phyloP scores from a whole-genome alignment of 1,140 invertebrate genomes.

The Metaphire vulgaris region DNA sequence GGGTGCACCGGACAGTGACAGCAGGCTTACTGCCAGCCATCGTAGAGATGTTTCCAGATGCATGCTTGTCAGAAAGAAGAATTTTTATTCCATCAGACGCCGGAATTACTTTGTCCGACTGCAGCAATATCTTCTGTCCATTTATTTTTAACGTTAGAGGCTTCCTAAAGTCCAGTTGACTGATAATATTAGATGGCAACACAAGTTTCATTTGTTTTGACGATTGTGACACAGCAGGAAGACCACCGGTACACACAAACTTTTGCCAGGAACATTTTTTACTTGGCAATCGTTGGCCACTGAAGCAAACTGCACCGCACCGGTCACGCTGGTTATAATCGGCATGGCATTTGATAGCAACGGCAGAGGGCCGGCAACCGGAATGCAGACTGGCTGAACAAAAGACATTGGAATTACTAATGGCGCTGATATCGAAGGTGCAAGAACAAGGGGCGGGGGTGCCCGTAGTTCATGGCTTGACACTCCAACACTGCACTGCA shows the following conservation, averaged over 20 bases:
- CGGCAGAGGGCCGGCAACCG: not conserved
- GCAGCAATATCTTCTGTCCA: not conserved
- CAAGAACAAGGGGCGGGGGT: not conserved
- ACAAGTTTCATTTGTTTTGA: not conserved
- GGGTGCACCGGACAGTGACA: too few relatives aligned
- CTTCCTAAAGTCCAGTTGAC: not conserved
- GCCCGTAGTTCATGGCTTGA: too few relatives aligned
- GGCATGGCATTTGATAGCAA: not conserved
- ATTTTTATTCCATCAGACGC: not conserved
- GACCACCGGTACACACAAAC: not conserved
- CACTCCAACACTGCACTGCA: too few relatives aligned
- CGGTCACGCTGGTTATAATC: not conserved
- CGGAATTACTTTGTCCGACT: not conserved
- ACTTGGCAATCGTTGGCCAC: too few relatives aligned
- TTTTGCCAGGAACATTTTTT: too few relatives aligned
- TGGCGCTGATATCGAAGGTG: not conserved
- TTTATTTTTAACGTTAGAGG: not conserved
- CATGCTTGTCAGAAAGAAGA: not conserved
- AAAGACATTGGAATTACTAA: not conserved
- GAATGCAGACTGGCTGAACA: not conserved
- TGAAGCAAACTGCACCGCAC: not conserved
- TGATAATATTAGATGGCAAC: not conserved
- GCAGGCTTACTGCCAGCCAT: too few relatives aligned
- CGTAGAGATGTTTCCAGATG: too few relatives aligned
- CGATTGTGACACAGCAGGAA: not conserved